Evolutionary conservation across 2,797 vertebrate genomes (phyloP), one percentile per base, ranked within the genome.

Genomic region (Sebastes hubbsi): DNA sequence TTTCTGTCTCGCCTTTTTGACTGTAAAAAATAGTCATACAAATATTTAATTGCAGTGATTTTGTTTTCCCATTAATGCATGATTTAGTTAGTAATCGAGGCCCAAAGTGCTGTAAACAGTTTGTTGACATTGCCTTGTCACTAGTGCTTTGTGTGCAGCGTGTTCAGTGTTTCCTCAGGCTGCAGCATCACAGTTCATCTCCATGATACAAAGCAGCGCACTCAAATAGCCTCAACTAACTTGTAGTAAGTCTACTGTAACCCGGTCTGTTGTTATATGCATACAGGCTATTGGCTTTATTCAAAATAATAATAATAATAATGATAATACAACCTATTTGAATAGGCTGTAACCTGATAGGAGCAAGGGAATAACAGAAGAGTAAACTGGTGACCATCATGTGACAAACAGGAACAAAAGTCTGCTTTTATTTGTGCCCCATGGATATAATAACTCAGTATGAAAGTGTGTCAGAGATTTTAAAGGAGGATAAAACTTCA

Each of bases 61-160:
- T 64, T 69, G 29, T 60, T 64, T 64, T 49, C 14, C 52, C 12
- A 32, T 54, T n/a, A 69, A 61, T 32, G 61, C 12, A 56, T 58
- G 69, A 5, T 70, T 29, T 61, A 59, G 64, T 29, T 61, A 59
- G 61, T 55, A 36, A 77, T 6, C 74, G 46, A 77, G 64, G 75
- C 71, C 75, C 34, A 67, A 32, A 68, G 70, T 72, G 79, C 64
- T 72, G 75, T 60, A 54, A 77, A 87, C 69, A 27, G 54, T 76
- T 82, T 90, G 86, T 84, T 88, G 89, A 78, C 81, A 63, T n/a
- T 67, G 74, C 32, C 77, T 70, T 86, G 87, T 91, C 86, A 87
- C 75, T 60, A 52, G 59, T 24, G 68, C 67, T 90, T 27, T 85
- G 85, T 66, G 64, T 86, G 71, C 61, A 55, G 38, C 64, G 13